Evolutionary conservation across 2,113 vertebrate genomes (phyloP).

Genomic region (Elgaria multicarinata): DNA sequence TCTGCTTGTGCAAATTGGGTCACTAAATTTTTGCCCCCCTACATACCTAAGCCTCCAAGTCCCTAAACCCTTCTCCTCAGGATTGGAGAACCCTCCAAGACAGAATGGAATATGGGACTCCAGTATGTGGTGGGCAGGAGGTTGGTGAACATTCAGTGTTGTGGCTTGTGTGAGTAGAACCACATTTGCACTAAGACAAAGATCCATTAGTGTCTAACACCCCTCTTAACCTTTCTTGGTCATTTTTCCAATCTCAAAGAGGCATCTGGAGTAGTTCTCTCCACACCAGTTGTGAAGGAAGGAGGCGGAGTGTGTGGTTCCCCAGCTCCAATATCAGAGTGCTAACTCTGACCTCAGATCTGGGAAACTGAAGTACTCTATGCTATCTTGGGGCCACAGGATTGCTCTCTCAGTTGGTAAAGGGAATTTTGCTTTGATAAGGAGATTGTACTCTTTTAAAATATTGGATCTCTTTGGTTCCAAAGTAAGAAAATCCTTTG

Average conservation of each 20-base stretch:
- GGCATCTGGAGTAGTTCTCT: too few species aligned
- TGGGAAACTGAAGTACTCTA: too few species aligned
- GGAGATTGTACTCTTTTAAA: conserved; percentile 65
- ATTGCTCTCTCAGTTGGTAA: conserved; percentile 28
- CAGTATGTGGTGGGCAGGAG: too few species aligned
- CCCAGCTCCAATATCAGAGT: too few species aligned
- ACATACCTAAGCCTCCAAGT: neutral
- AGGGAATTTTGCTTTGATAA: conserved; percentile 69
- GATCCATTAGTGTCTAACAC: too few species aligned
- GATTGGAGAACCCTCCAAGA: neutral
- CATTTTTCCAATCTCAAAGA: too few species aligned
- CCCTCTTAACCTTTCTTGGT: too few species aligned
- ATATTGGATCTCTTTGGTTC: conserved; percentile 65
- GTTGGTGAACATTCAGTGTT: neutral
- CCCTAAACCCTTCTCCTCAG: neutral
- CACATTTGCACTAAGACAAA: neutral
- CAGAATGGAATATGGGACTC: neutral
- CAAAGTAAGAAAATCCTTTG: conserved; percentile 56
- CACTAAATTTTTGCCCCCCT: neutral
- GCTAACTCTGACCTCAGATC: too few species aligned
- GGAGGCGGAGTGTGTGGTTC: too few species aligned
- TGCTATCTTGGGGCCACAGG: too few species aligned
- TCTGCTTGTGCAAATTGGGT: neutral
- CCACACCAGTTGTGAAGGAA: too few species aligned
- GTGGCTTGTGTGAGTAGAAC: neutral